A percentile compares a stretch with the other conserved stretches of the same genome.
Evolutionary conservation across 2,113 vertebrate genomes (phyloP).

Genomic region (Sinocyclocheilus maitianheensis): DNA sequence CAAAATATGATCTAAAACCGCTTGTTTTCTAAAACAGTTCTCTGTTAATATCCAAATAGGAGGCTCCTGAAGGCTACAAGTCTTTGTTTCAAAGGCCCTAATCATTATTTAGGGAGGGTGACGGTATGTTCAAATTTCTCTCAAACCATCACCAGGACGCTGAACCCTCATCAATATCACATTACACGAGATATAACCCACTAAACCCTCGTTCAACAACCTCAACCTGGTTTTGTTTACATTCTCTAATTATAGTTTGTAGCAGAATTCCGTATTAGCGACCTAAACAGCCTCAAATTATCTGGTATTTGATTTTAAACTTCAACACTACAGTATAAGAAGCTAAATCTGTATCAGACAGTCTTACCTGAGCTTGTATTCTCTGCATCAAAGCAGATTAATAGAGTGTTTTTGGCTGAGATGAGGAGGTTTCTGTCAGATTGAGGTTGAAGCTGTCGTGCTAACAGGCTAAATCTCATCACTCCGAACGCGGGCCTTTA

Average conservation of each 20-base stretch:
- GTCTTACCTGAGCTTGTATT: slow-evolving; percentile 43
- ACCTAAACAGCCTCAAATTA: neutral
- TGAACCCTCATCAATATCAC: neutral
- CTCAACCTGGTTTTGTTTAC: neutral
- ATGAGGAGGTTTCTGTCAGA: slow-evolving; percentile 52
- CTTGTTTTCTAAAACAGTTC: neutral
- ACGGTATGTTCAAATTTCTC: neutral
- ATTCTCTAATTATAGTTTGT: neutral
- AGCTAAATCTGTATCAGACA: neutral
- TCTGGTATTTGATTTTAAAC: neutral
- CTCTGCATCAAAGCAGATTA: neutral
- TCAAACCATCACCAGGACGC: neutral
- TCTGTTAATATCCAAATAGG: neutral
- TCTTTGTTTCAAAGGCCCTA: neutral
- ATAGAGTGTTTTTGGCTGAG: slow-evolving; percentile 3
- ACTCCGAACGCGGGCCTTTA: slow-evolving; percentile 4
- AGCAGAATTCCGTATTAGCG: neutral
- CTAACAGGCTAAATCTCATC: slow-evolving; percentile 48
- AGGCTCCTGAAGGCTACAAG: neutral
- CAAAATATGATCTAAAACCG: neutral
- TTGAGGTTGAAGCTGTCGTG: slow-evolving; percentile 47
- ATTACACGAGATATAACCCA: neutral
- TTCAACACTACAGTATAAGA: neutral
- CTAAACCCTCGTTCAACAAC: neutral
- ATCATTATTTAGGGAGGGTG: neutral